phyloP scores from a whole-genome alignment of 2,113 vertebrate genomes.

The Thomomys bottae region DNA sequence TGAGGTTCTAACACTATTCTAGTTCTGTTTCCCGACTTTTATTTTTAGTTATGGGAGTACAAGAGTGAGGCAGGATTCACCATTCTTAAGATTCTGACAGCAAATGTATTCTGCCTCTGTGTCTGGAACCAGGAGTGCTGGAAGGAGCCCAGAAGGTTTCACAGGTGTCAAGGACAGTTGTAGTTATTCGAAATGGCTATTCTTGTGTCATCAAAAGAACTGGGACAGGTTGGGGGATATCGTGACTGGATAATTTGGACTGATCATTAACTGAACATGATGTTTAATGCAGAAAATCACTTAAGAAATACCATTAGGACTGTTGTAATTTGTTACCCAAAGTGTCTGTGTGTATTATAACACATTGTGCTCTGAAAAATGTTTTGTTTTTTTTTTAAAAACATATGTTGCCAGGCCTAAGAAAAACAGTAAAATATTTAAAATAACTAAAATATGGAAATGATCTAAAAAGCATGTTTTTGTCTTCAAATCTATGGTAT shows the following conservation, averaged over 20 bases:
- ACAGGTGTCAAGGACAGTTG: neutral
- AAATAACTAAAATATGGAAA: neutral
- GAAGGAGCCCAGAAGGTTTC: neutral
- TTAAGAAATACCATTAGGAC: neutral
- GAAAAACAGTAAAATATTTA: conserved; percentile 9
- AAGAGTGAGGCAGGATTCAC: neutral
- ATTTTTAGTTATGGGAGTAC: conserved; percentile 30
- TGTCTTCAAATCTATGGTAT: neutral
- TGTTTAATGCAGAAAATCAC: neutral
- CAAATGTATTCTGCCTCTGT: conserved; percentile 1
- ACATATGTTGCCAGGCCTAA: neutral
- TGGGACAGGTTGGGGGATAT: neutral
- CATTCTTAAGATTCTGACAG: neutral
- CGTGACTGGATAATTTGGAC: neutral
- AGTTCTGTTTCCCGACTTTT: neutral
- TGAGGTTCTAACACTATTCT: conserved; percentile 21
- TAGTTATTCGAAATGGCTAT: neutral
- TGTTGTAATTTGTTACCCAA: neutral
- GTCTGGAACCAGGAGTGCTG: neutral
- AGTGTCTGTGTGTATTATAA: neutral
- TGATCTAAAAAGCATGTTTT: neutral
- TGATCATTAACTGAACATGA: neutral
- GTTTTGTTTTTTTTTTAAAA: neutral
- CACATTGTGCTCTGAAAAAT: neutral
- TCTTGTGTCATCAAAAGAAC: neutral